Evolutionary conservation across 2,113 vertebrate species (phyloP), one percentile per base, ranked within the genome.

Genomic region (Sakesphorus luctuosus): DNA sequence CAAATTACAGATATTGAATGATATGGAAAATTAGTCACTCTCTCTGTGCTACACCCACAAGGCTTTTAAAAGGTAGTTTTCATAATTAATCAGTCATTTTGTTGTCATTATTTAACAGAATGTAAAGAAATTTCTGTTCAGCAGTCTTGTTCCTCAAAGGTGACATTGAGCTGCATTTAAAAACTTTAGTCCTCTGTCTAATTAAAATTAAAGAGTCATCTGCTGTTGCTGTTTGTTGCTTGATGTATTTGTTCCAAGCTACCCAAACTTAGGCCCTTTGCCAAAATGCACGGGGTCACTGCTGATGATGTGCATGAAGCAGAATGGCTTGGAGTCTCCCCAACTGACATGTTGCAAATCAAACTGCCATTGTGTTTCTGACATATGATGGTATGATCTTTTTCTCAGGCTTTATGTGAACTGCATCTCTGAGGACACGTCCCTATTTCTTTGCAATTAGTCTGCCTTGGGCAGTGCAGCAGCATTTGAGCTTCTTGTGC

Each of bases 51-150:
- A 97, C 94, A 40, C 83, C 96, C 94, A 94, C 95, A 87, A 43
- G 31, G 75, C 94, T 98, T 97, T 97, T 97, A 97, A 96, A 97
- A 97, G 92, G 93, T 97, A 97, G 97, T 96, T 97, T 96, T 97
- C 97, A 97, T 98, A 98, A 98, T 96, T 97, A 98, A 98, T 98
- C 97, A 89, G 90, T 98, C 96, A 83, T 96, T 97, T 96, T 98
- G 94, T 96, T 97, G 89, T 96, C 95, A 96, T 98, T 98, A 97
- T 96, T 98, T 97, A 97, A 96, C 92, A 94, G 92, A 90, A 95
- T 81, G 89, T 94, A 95, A 96, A 97, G 97, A 97, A 95, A 95
- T 92, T 96, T 96, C 74, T 95, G 61, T 94, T 96, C 94, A 61
- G 69, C 86, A 58, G 76, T 96, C 93, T 84, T 89, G 68, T 92